Base-by-base conservation (phyloP, 2,888 invertebrate genomes). In the Pristionchus fissidentatus region DNA sequence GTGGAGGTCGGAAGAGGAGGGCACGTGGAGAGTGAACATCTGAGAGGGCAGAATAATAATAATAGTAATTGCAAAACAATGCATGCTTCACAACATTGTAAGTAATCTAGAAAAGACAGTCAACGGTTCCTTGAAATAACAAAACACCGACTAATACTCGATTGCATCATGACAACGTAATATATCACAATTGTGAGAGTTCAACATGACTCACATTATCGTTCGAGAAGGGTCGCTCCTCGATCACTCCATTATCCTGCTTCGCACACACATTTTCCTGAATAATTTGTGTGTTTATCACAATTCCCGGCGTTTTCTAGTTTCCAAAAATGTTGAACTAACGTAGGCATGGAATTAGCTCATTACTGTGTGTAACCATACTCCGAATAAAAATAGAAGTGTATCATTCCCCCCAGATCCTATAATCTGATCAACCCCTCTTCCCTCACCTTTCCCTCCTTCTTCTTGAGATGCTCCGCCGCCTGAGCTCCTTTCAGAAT, bases 401-500 rank as follows among this genome's bases (percentile, higher is more conserved):
- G n/a, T n/a, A n/a, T n/a, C n/a, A n/a, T n/a, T n/a, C n/a, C n/a
- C n/a, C n/a, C n/a, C n/a, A n/a, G n/a, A n/a, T n/a, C n/a, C n/a
- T n/a, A n/a, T n/a, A n/a, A n/a, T n/a, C n/a, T n/a, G n/a, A n/a
- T n/a, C n/a, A n/a, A n/a, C n/a, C n/a, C n/a, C n/a, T n/a, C n/a
- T n/a, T n/a, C n/a, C 15, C 55, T 62, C 62, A 35, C 29, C 73
- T 13, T n/a, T 38, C 26, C 57, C 38, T 26, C 19, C n/a, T n/a
- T n/a, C 80, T 43, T 8, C 80, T 60, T 43, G 32, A 81, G 62
- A 81, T 81, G 80, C 0, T 43, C 46, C 41, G 22, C 41, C 22
- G 80, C 80, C 62, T 43, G 43, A 10, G 19, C 19, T 3, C 80
- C 80, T 62, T 81, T 60, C 38, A 62, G 62, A 22, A 81, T 26